Evolutionary conservation across 2,113 vertebrate species (phyloP).

Genomic region (Esox niger): DNA sequence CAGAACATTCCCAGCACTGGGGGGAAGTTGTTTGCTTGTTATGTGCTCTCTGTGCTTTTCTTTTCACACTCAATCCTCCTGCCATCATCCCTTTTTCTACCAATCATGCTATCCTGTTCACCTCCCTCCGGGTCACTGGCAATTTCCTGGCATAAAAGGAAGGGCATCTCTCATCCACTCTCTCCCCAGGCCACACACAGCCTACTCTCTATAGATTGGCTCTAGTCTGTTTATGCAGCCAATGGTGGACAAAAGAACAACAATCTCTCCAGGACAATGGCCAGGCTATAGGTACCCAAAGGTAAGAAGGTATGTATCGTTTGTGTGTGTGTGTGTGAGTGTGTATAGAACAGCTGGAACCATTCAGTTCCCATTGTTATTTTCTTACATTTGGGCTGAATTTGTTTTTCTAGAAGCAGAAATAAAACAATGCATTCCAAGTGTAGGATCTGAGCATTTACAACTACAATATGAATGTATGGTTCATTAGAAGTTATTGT

Average conservation of each 20-base stretch:
- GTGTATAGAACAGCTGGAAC: neutral
- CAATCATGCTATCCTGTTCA: neutral
- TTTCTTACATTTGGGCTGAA: no score
- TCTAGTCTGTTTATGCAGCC: neutral
- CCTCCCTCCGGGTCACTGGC: constrained; percentile 35
- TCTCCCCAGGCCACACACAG: constrained; percentile 16
- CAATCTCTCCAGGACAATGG: constrained; percentile 2
- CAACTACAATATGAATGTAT: no score
- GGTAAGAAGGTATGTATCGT: neutral
- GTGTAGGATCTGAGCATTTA: no score
- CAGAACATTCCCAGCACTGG: no score
- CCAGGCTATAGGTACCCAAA: neutral
- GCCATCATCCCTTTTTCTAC: neutral
- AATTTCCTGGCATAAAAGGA: constrained; percentile 39
- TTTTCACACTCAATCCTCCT: no score
- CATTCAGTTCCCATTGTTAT: no score
- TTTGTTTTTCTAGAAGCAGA: no score
- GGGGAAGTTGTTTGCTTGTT: no score
- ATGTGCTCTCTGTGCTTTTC: no score
- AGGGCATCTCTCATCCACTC: constrained; percentile 12
- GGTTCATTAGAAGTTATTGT: no score
- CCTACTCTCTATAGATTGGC: constrained; percentile 7
- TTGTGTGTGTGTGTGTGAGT: neutral
- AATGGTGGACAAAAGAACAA: constrained; percentile 3
- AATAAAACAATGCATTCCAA: no score